Percentiles rank a stretch among this genome's conserved stretches.
phyloP scores from a whole-genome alignment of 2,888 invertebrate species.

The Vesta saturnalis region DNA sequence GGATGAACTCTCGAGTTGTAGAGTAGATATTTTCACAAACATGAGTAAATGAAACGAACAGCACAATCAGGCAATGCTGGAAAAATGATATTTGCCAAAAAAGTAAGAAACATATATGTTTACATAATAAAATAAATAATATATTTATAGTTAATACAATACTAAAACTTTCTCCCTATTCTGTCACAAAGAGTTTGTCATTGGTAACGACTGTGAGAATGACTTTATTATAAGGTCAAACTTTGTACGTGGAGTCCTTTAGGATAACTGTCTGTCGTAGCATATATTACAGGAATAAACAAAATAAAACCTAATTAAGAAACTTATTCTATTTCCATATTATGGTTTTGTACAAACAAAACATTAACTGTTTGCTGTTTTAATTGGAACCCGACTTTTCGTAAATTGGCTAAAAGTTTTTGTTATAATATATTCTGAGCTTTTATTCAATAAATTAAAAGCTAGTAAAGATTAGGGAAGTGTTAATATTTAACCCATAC shows the following conservation, averaged over 20 bases:
- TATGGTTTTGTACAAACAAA: slow-evolving; percentile 17
- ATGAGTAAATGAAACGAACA: slow-evolving; percentile 32
- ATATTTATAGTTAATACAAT: neutral
- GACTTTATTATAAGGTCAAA: neutral
- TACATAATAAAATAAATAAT: neutral
- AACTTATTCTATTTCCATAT: slow-evolving; percentile 5
- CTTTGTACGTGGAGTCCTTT: neutral
- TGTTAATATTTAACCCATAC: slow-evolving; percentile 22
- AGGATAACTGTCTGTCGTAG: neutral
- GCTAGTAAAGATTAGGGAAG: slow-evolving; percentile 18
- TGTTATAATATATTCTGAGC: slow-evolving; percentile 15
- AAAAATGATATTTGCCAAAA: neutral
- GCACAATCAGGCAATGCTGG: neutral
- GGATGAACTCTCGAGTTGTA: slow-evolving; percentile 33
- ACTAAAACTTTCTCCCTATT: neutral
- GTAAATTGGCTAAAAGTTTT: slow-evolving; percentile 22
- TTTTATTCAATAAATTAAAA: slow-evolving; percentile 16
- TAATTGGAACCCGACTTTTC: slow-evolving; percentile 20
- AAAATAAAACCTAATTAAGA: slow-evolving; percentile 2
- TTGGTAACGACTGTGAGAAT: neutral
- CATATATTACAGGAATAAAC: neutral
- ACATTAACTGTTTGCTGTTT: slow-evolving; percentile 18
- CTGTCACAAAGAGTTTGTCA: neutral
- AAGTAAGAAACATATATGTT: neutral
- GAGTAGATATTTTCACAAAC: slow-evolving; percentile 32